A percentile compares a stretch with the other conserved stretches of the same genome.
phyloP scores from a whole-genome alignment of 23 tunicate genomes.

The Oikopleura dioica region DNA sequence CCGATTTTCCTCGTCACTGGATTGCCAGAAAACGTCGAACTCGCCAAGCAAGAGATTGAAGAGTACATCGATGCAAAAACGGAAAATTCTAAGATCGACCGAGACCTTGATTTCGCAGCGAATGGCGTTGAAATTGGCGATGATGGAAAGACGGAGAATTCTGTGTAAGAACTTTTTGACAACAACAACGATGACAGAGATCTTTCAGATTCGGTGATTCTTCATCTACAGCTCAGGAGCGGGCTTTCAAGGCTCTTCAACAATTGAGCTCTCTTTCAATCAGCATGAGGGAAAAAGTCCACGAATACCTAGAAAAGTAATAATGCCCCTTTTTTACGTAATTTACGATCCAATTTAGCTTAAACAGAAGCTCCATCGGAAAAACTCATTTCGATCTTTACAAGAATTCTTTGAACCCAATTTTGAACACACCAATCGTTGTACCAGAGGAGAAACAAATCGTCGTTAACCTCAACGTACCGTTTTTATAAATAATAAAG shows the following conservation, averaged over 20 bases:
- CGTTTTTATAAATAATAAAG: no score
- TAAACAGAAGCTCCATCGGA: no score
- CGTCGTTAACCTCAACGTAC: not conserved
- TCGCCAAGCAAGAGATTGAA: conserved; percentile 84
- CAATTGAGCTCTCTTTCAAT: not conserved
- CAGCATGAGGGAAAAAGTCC: no score
- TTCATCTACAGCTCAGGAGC: not conserved
- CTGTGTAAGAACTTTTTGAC: not conserved
- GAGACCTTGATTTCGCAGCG: conserved; percentile 57
- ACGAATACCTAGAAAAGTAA: no score
- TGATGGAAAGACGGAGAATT: not conserved
- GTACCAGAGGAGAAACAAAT: not conserved
- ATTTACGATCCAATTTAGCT: no score
- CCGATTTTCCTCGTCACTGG: conserved; percentile 88
- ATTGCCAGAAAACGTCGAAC: conserved; percentile 79
- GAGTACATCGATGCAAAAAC: conserved; percentile 71
- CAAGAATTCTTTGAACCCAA: no score
- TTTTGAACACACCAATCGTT: no score
- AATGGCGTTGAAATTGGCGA: conserved; percentile 48
- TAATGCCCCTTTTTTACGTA: no score
- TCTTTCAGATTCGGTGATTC: no score
- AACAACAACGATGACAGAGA: no score
- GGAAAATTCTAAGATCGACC: conserved; percentile 27
- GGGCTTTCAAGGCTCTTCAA: not conserved
- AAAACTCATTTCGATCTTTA: no score